Base-by-base conservation (phyloP, 1,140 invertebrate genomes). In the Drosophila biarmipes region DNA sequence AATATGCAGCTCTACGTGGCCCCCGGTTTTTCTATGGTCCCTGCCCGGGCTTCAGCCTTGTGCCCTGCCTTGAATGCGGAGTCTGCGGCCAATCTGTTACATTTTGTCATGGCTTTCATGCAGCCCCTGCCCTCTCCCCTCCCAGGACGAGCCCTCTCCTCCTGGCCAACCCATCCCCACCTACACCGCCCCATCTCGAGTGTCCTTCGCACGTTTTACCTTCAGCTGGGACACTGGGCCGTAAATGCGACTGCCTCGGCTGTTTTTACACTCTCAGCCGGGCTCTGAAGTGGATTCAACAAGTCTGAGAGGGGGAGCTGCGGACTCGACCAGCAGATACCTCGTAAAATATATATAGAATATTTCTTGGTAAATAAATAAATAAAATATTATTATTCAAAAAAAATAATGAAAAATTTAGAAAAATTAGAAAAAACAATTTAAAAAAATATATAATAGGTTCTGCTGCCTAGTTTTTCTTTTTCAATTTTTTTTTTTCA, bases 101-200 rank as follows among this genome's bases (percentile, higher is more conserved):
- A 69, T 82, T 87, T 82, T 86, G 81, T 87, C 84, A 78, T 71
- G 81, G 69, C 62, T 85, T 81, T 63, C 55, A 69, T 63, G 64
- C 61, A 27, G 45, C 78, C 40, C 48, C 40, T 52, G 53, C 10
- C 7, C 29, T n/a, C n/a, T n/a, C n/a, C n/a, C n/a, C n/a, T n/a
- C n/a, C n/a, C n/a, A n/a, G n/a, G n/a, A n/a, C n/a, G 8, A 31
- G 7, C 43, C 57, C 31, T 37, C 19, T 29, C 35, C 46, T 17
- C 7, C 14, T 24, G 21, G 12, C 40, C 40, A 12, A 40, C 38
- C 40, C 54, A 29, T 17, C 49, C 8, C 56, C 14, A 21, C 17
- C 29, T 40, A 52, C 14, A 21, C 17, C 29, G 37, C 40, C 40
- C 15, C 40, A 19, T 19, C 66, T 31, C 48, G 29, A 42, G 42